A percentile compares a stretch with the other conserved stretches of the same genome.
Evolutionary conservation across 2,797 vertebrate species (phyloP).

Genomic region (Sebastes trivittatus): DNA sequence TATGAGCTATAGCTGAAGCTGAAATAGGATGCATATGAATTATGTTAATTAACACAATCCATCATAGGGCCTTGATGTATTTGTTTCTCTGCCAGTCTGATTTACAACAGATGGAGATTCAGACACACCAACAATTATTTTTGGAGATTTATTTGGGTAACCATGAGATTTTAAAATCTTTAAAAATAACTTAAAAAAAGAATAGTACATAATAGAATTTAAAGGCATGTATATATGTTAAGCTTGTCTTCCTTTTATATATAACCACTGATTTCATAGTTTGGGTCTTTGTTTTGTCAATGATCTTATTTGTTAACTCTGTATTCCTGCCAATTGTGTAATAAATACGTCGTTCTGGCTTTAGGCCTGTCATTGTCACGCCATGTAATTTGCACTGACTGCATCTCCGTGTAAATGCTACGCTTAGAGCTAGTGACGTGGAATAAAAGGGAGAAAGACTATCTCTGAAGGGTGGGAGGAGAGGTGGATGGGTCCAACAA

Average conservation of each 20-base stretch:
- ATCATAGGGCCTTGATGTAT: conserved; percentile 30
- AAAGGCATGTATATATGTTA: not conserved
- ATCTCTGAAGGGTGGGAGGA: too few relatives aligned
- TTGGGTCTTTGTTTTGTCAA: not conserved
- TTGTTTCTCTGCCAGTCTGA: conserved; percentile 11
- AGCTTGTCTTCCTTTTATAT: not conserved
- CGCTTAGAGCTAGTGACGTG: too few relatives aligned
- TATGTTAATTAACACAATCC: conserved; percentile 43
- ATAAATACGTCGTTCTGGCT: too few relatives aligned
- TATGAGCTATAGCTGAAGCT: conserved; percentile 28
- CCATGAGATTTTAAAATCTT: not conserved
- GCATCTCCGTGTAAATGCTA: too few relatives aligned
- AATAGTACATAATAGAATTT: not conserved
- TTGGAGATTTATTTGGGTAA: not conserved
- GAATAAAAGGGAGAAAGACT: too few relatives aligned
- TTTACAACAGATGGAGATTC: not conserved
- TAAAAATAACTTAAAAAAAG: not conserved
- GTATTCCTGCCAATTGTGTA: not conserved
- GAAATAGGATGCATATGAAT: conserved; percentile 34
- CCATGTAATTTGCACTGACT: too few relatives aligned
- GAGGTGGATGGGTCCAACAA: too few relatives aligned
- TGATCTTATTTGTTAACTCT: not conserved
- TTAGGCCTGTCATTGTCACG: too few relatives aligned
- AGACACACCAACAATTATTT: not conserved
- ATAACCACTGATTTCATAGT: not conserved